Conservation (phyloP, 2,888 invertebrate genomes). For the Lottia gigantea region DNA sequence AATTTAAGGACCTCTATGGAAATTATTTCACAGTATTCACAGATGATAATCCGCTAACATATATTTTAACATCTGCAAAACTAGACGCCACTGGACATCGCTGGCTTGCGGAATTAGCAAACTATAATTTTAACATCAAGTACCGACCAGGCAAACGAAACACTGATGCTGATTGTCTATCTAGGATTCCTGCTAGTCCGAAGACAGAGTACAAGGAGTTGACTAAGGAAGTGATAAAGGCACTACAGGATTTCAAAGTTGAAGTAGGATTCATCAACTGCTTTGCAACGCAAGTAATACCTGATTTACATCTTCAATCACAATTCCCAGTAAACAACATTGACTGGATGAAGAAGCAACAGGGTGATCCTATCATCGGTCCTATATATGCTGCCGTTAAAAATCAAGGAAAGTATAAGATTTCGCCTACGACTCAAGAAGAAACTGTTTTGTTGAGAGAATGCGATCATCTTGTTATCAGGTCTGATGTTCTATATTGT, state of each 20-base stretch:
- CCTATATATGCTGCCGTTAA: no score
- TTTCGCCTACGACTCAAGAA: no score
- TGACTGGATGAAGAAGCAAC: background rate
- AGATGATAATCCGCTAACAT: constrained; percentile 36
- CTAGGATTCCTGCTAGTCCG: constrained; percentile 30
- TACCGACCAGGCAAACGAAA: constrained; percentile 34
- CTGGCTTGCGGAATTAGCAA: constrained; percentile 29
- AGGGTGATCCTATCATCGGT: background rate
- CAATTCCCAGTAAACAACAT: background rate
- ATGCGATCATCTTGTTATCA: background rate
- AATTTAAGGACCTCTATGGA: constrained; percentile 24
- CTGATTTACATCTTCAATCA: no score
- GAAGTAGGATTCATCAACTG: no score
- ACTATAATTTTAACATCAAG: constrained; percentile 29
- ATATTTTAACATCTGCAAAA: constrained; percentile 31
- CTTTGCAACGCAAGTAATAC: no score
- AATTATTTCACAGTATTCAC: constrained; percentile 28
- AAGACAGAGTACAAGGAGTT: background rate
- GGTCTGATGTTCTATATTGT: background rate
- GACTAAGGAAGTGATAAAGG: background rate
- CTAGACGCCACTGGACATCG: constrained; percentile 34
- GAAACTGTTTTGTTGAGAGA: background rate
- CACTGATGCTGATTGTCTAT: constrained; percentile 34
- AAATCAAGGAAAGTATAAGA: no score
- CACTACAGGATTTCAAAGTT: no score